These are phyloP conservation scores for Benthosema pterotum DNA, from an alignment of 2,797 vertebrate genomes.

Conservation along the genomic window DNA sequence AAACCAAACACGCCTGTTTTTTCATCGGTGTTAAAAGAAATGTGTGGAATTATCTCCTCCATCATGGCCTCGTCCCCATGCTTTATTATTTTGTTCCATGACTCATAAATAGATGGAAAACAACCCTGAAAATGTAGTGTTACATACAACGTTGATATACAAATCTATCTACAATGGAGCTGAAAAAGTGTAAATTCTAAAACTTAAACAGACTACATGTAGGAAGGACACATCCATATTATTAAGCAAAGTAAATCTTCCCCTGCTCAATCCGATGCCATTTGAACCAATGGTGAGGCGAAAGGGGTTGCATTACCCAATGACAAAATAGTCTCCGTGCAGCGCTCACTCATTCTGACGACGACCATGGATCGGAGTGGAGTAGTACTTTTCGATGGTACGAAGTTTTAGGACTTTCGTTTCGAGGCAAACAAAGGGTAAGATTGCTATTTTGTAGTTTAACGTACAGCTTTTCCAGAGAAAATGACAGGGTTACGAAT, in stretches of 20 bases:
- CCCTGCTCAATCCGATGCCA: constrained; percentile 13
- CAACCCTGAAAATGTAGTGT: too few species aligned
- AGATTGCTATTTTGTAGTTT: constrained; percentile 12
- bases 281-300: constrained; percentile 53
- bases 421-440: constrained; percentile 49
- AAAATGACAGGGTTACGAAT: neutral
- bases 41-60: too few species aligned
- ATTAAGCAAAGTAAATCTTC: constrained; percentile 63
- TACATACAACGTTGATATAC: too few species aligned
- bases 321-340: constrained; percentile 37
- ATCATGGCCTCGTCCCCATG: too few species aligned
- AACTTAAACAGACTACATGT: too few species aligned
- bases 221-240: constrained; percentile 44
- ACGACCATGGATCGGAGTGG: constrained; percentile 58
- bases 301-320: constrained; percentile 44
- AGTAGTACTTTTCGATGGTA: constrained; percentile 28
- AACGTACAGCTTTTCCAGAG: neutral
- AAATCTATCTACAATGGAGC: too few species aligned
- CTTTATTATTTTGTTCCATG: too few species aligned
- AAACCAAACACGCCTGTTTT: too few species aligned
- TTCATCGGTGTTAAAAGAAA: too few species aligned
- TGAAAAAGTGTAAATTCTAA: too few species aligned
- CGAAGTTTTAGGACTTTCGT: constrained; percentile 58
- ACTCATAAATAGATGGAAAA: too few species aligned
- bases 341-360: constrained; percentile 41